Conservation (phyloP, 1,140 invertebrate genomes). For the Polypedilum pembai region DNA sequence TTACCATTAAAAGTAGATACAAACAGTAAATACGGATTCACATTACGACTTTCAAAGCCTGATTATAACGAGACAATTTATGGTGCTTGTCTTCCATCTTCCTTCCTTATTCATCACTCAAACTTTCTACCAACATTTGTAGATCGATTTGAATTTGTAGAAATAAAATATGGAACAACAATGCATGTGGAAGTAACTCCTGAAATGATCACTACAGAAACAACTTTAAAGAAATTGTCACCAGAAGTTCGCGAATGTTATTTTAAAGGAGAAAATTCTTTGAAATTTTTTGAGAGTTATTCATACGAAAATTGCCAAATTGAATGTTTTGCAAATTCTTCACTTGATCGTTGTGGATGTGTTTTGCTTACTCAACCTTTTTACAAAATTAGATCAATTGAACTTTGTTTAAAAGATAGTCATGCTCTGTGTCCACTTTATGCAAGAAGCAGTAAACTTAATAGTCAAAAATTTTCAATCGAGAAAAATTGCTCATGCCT, state of each 20-base stretch:
- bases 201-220: neutral
- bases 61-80: neutral
- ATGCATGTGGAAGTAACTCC: neutral
- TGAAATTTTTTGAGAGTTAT: constrained; percentile 58
- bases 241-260: constrained; percentile 49
- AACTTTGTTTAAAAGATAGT: too few relatives aligned
- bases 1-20: neutral
- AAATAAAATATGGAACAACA: neutral
- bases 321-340: constrained; percentile 54
- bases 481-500: neutral
- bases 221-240: neutral
- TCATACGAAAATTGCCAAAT: constrained; percentile 67
- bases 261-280: constrained; percentile 52
- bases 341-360: too few relatives aligned
- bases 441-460: too few relatives aligned
- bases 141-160: neutral
- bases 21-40: neutral
- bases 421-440: too few relatives aligned
- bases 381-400: too few relatives aligned
- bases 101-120: neutral
- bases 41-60: neutral
- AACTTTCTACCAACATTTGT: neutral
- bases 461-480: too few relatives aligned
- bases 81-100: neutral
- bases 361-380: too few relatives aligned